These are phyloP conservation scores for Latrodectus hesperus DNA, from an alignment of 2,888 invertebrate genomes.

Conservation along the genomic window DNA sequence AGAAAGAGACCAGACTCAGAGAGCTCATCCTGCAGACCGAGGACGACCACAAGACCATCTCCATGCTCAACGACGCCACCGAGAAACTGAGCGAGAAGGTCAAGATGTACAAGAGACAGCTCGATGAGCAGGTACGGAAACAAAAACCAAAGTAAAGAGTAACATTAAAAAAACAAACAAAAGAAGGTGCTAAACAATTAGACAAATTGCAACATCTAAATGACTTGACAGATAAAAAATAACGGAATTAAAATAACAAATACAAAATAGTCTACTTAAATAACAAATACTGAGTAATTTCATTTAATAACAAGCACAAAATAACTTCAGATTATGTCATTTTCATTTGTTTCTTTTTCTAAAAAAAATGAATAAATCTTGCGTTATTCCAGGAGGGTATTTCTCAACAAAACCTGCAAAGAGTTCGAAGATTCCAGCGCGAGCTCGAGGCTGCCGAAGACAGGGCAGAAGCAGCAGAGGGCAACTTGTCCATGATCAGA, in stretches of 20 bases:
- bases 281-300: too few species aligned
- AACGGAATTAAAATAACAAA: too few species aligned
- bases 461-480: constrained; percentile 95
- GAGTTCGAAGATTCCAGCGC: constrained; percentile 98
- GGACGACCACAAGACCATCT: constrained; percentile 97
- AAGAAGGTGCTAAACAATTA: too few species aligned
- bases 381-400: constrained; percentile 84
- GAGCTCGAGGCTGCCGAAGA: constrained; percentile 98
- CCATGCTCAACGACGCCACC: constrained; percentile 86
- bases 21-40: constrained; percentile 96
- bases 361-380: too few species aligned
- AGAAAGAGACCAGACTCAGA: constrained; percentile 97
- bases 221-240: too few species aligned
- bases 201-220: too few species aligned
- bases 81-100: constrained; percentile 90
- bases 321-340: too few species aligned
- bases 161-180: too few species aligned
- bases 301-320: too few species aligned
- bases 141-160: too few species aligned
- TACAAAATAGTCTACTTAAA: too few species aligned
- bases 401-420: constrained; percentile 92
- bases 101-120: constrained; percentile 95
- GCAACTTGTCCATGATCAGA: constrained; percentile 93
- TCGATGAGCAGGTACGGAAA: constrained; percentile 86
- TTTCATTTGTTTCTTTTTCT: constrained; percentile 38